Evolutionary conservation across 1,140 invertebrate genomes (phyloP).

Genomic region (Drosophila bifasciata): DNA sequence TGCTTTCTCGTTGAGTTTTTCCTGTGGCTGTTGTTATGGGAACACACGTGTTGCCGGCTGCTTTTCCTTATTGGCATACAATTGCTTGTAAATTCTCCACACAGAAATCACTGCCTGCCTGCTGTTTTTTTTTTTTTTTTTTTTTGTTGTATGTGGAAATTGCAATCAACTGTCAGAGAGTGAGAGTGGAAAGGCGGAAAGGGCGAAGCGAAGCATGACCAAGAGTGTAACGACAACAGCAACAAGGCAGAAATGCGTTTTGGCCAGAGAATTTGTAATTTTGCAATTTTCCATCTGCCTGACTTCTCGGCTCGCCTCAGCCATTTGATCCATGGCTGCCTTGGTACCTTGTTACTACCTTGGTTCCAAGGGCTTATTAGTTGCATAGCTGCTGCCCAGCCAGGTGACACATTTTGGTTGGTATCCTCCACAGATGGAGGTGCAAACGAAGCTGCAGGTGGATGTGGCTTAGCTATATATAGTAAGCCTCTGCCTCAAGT

Average conservation of each 20-base stretch:
- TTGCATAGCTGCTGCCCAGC: constrained; percentile 42
- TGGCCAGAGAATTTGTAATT: constrained; percentile 66
- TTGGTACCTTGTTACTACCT: constrained; percentile 25
- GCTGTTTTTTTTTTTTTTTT: too few species aligned
- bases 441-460: too few species aligned
- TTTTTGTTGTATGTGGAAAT: constrained; percentile 45
- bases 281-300: constrained; percentile 51
- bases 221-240: constrained; percentile 14
- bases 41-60: constrained; percentile 69
- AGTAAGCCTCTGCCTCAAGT: constrained; percentile 4
- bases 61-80: constrained; percentile 71
- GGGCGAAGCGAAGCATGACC: background rate
- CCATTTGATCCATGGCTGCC: constrained; percentile 14
- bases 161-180: constrained; percentile 52
- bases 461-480: background rate
- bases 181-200: background rate
- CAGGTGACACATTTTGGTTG: constrained; percentile 43
- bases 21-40: constrained; percentile 26
- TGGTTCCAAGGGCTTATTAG: constrained; percentile 51
- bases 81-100: constrained; percentile 69
- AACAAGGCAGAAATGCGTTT: constrained; percentile 38
- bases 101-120: constrained; percentile 58
- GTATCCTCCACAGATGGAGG: too few species aligned
- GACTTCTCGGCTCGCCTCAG: background rate
- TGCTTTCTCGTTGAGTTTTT: constrained; percentile 6